Percentiles rank a stretch among this genome's conserved stretches.
Conservation (phyloP, 2,888 invertebrate genomes). For the Epistrophe grossulariae region DNA sequence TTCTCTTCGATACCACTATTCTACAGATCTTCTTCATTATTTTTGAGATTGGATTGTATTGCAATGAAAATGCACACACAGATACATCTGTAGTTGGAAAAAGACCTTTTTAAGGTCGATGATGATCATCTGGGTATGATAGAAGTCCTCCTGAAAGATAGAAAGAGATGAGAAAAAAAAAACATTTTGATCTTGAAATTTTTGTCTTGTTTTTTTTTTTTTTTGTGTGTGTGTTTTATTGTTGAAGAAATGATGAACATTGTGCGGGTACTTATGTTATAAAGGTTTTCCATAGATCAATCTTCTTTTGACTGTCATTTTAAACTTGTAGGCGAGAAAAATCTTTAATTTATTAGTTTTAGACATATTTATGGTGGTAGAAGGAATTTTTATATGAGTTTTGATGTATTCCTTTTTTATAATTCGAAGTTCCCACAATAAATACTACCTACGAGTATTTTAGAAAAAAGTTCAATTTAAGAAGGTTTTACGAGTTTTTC, state of each 20-base stretch:
- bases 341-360: constrained; percentile 28
- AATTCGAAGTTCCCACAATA: neutral
- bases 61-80: constrained; percentile 60
- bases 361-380: constrained; percentile 3
- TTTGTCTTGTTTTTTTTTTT: neutral
- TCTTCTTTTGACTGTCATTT: constrained; percentile 33
- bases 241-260: constrained; percentile 19
- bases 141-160: constrained; percentile 20
- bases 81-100: constrained; percentile 36
- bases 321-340: constrained; percentile 18
- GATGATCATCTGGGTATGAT: constrained; percentile 46
- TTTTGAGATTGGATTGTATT: constrained; percentile 42
- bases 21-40: constrained; percentile 41
- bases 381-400: neutral
- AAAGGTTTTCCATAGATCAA: constrained; percentile 41
- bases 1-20: constrained; percentile 38
- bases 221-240: constrained; percentile 1
- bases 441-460: too few relatives aligned
- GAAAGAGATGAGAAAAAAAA: constrained; percentile 14
- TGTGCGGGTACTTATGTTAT: constrained; percentile 24
- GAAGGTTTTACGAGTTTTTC: neutral
- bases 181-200: neutral
- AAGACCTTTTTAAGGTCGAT: constrained; percentile 63
- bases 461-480: too few relatives aligned
- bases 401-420: neutral